A percentile compares a stretch with the other conserved stretches of the same genome.
Conservation (phyloP, 2,113 vertebrate genomes). For the Uria aalge region DNA sequence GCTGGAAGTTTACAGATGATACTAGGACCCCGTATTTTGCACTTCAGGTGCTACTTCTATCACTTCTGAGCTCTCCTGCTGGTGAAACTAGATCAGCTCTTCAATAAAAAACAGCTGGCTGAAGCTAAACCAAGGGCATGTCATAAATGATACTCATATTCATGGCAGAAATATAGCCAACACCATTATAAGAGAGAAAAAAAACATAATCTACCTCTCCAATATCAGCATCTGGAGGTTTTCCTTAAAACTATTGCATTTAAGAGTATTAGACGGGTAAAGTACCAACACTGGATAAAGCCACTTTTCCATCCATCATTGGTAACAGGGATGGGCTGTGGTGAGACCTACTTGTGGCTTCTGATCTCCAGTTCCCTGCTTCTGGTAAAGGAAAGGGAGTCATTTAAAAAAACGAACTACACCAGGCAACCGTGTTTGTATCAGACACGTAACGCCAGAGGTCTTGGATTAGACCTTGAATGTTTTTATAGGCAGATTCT, state of each 20-base stretch:
- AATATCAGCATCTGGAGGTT: neutral
- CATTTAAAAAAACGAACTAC: neutral
- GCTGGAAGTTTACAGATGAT: neutral
- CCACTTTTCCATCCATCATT: neutral
- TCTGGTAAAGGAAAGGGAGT: neutral
- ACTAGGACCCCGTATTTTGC: neutral
- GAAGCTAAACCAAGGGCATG: neutral
- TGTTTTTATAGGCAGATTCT: neutral
- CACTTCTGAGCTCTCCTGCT: slow-evolving; percentile 5
- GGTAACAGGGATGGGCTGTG: neutral
- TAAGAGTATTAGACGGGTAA: neutral
- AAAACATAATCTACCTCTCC: neutral
- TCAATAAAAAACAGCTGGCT: slow-evolving; percentile 42
- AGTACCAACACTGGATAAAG: neutral
- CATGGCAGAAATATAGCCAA: neutral
- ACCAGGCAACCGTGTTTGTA: neutral
- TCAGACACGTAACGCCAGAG: neutral
- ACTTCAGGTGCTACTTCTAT: slow-evolving; percentile 26
- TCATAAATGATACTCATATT: neutral
- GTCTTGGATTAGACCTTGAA: neutral
- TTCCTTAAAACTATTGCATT: neutral
- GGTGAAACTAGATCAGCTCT: slow-evolving; percentile 25
- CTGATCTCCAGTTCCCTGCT: neutral
- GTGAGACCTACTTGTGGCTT: neutral
- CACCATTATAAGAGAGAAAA: neutral